These are phyloP conservation scores for Coracopsis vasa DNA, from an alignment of 2,113 vertebrate species.

Conservation along the genomic window DNA sequence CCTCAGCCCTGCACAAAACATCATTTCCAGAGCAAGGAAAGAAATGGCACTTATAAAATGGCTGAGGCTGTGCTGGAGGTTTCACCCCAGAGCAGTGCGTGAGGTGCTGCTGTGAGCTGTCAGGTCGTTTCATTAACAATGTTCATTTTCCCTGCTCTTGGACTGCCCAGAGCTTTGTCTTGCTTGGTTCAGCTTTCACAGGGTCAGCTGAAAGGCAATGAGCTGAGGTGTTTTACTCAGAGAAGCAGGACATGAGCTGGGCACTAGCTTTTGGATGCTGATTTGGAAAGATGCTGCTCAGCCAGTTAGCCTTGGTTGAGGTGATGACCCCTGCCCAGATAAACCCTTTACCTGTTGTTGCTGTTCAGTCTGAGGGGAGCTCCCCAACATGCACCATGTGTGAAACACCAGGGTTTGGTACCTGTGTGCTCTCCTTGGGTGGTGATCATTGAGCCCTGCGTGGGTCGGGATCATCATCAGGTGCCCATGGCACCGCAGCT, in stretches of 20 bases:
- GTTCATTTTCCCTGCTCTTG: background rate
- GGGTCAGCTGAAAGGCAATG: background rate
- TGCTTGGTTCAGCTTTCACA: background rate
- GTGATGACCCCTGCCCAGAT: background rate
- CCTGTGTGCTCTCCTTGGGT: rapidly evolving
- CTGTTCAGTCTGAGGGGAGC: background rate
- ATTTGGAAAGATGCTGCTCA: background rate
- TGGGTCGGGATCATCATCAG: rapidly evolving
- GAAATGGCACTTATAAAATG: background rate
- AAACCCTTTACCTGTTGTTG: rapidly evolving
- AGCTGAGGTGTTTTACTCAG: background rate
- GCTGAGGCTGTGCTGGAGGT: background rate
- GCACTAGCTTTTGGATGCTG: background rate
- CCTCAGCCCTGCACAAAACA: background rate
- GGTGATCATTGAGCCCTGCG: background rate
- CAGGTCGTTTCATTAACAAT: background rate
- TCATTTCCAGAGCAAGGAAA: background rate
- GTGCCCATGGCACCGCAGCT: rapidly evolving
- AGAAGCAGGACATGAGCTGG: background rate
- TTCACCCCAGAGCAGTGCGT: background rate
- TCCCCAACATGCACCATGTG: rapidly evolving
- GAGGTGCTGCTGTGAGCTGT: background rate
- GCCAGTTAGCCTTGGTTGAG: rapidly evolving
- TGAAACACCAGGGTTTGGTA: background rate
- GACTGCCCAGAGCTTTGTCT: background rate